Evolutionary conservation across 2,113 vertebrate genomes (phyloP).

Genomic region (Xiphophorus hellerii): DNA sequence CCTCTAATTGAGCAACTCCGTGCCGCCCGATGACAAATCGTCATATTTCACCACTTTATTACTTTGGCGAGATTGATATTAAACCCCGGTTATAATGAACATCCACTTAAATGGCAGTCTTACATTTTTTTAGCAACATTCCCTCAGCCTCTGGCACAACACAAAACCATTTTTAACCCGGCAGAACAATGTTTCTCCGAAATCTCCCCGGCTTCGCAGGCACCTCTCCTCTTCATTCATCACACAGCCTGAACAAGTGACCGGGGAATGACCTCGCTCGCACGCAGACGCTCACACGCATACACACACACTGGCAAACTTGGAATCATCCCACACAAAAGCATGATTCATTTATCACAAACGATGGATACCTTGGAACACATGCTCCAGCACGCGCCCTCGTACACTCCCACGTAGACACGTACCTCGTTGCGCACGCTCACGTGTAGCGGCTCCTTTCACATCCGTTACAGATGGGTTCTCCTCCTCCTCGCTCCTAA

Average conservation of each 20-base stretch:
- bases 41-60: constrained; percentile 71
- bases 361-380: constrained; percentile 76
- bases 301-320: constrained; percentile 53
- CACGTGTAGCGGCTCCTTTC: constrained; percentile 67
- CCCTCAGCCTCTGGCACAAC: constrained; percentile 68
- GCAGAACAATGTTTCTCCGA: constrained; percentile 77
- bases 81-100: constrained; percentile 62
- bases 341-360: constrained; percentile 74
- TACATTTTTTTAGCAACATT: constrained; percentile 45
- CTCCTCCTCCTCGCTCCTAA: constrained; percentile 79
- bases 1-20: constrained; percentile 34
- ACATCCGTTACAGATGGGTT: constrained; percentile 80
- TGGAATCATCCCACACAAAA: constrained; percentile 70
- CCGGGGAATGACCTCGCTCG: constrained; percentile 75
- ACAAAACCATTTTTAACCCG: constrained; percentile 75
- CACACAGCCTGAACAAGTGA: constrained; percentile 78
- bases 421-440: constrained; percentile 38
- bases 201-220: constrained; percentile 74
- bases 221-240: constrained; percentile 79
- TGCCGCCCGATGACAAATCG: constrained; percentile 44
- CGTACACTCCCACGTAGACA: constrained; percentile 48
- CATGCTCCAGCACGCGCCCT: constrained; percentile 57
- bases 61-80: constrained; percentile 48
- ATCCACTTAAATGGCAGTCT: constrained; percentile 49
- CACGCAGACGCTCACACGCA: constrained; percentile 33